phyloP scores from a whole-genome alignment of 2,888 invertebrate genomes.

The Erynnis tages region DNA sequence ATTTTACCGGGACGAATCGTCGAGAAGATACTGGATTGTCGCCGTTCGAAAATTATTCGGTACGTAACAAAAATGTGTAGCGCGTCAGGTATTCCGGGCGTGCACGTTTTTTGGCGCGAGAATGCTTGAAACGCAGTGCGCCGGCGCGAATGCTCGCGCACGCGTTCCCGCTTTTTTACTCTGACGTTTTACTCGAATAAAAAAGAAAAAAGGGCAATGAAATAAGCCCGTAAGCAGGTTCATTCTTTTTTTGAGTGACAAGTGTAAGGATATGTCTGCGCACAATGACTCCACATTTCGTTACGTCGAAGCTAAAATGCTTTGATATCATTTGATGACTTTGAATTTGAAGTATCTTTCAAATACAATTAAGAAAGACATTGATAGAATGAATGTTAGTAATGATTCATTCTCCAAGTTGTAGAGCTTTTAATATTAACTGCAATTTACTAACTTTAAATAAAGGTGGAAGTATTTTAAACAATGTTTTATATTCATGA shows the following conservation, averaged over 20 bases:
- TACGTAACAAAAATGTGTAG: slow-evolving; percentile 54
- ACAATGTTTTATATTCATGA: neutral
- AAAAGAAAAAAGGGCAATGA: slow-evolving; percentile 10
- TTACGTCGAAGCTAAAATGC: neutral
- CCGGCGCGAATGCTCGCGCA: slow-evolving; percentile 68
- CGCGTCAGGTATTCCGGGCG: slow-evolving; percentile 59
- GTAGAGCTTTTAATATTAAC: no score
- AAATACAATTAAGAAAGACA: no score
- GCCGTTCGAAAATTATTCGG: slow-evolving; percentile 45
- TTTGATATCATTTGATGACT: neutral
- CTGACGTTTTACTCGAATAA: slow-evolving; percentile 26
- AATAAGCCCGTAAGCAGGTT: slow-evolving; percentile 25
- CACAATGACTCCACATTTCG: slow-evolving; percentile 21
- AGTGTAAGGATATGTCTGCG: slow-evolving; percentile 23
- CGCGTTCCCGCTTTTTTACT: slow-evolving; percentile 55
- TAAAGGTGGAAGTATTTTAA: no score
- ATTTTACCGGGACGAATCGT: slow-evolving; percentile 61
- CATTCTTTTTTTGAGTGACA: slow-evolving; percentile 26
- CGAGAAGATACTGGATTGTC: slow-evolving; percentile 54
- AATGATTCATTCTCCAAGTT: neutral
- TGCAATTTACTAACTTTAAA: no score
- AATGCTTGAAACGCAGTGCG: slow-evolving; percentile 31
- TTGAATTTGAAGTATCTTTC: no score
- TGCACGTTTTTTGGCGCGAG: slow-evolving; percentile 70
- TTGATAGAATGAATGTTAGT: no score